A percentile compares a stretch with the other conserved stretches of the same genome.
phyloP scores from a whole-genome alignment of 2,113 vertebrate genomes.

The Oreochromis niloticus region DNA sequence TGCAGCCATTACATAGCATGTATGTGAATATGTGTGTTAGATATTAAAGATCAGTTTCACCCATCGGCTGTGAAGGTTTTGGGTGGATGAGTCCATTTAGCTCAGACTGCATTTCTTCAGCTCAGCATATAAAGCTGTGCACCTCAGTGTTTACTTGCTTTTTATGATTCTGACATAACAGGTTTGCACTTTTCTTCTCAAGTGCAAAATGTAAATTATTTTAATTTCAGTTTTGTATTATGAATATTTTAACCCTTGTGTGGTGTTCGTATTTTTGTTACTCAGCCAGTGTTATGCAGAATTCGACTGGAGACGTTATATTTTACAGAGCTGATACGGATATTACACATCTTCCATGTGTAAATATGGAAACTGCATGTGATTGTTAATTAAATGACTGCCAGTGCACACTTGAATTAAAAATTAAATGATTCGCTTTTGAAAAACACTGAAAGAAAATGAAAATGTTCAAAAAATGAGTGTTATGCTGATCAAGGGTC shows the following conservation, averaged over 20 bases:
- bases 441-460: not conserved
- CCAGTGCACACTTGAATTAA: constrained; percentile 2
- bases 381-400: not conserved
- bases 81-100: not conserved
- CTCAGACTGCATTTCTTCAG: not conserved
- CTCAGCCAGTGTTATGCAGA: no score
- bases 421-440: not conserved
- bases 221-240: not conserved
- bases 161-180: not conserved
- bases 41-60: not conserved
- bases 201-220: not conserved
- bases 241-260: not conserved
- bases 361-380: constrained; percentile 29
- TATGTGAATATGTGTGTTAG: not conserved
- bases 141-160: not conserved
- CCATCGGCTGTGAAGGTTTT: fast-evolving
- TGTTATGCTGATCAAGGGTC: not conserved
- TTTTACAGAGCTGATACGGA: not conserved
- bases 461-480: not conserved
- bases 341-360: not conserved
- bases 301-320: not conserved
- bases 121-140: fast-evolving
- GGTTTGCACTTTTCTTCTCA: not conserved
- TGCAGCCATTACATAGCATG: fast-evolving
- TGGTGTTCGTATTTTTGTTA: no score